Evolutionary conservation across 1,140 invertebrate genomes (phyloP).

Genomic region (Delia radicum): DNA sequence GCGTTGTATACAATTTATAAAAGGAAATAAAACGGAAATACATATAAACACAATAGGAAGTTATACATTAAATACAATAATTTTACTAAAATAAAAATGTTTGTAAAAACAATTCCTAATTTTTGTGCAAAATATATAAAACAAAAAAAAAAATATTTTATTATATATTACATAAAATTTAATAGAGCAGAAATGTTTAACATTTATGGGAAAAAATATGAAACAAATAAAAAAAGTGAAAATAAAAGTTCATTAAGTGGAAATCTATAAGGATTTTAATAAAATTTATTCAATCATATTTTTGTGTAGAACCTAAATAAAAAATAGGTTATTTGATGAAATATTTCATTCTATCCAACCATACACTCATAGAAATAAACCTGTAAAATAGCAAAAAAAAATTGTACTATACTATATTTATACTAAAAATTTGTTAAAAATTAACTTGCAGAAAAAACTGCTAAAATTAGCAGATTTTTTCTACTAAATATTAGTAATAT

Average conservation of each 20-base stretch:
- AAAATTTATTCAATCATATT: not conserved
- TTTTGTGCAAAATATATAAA: not conserved
- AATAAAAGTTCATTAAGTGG: not conserved
- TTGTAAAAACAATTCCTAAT: not conserved
- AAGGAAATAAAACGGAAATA: not conserved
- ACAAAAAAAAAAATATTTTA: not conserved
- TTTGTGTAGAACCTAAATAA: not conserved
- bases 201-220: not conserved
- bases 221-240: not conserved
- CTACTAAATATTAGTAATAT: too few relatives aligned
- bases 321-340: not conserved
- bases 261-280: not conserved
- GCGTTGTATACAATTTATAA: not conserved
- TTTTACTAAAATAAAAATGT: not conserved
- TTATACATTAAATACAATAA: slow-evolving; percentile 5
- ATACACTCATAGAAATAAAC: not conserved
- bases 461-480: too few relatives aligned
- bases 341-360: not conserved
- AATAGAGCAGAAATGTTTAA: not conserved
- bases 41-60: not conserved
- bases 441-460: too few relatives aligned
- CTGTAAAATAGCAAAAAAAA: not conserved
- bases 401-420: too few relatives aligned
- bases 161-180: not conserved
- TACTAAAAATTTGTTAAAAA: too few relatives aligned